phyloP scores from a whole-genome alignment of 2,113 vertebrate species.

The Ptilonorhynchus violaceus region DNA sequence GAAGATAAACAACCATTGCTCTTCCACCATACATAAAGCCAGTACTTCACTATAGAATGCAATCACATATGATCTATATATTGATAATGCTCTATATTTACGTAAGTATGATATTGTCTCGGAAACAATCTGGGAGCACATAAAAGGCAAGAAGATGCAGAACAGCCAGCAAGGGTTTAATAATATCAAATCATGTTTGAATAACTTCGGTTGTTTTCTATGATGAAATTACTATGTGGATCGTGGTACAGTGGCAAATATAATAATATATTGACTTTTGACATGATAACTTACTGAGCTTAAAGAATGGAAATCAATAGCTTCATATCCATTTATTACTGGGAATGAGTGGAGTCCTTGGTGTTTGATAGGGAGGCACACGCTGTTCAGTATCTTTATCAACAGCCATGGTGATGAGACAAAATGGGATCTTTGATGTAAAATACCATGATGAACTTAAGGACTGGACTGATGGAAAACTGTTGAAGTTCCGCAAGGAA shows the following conservation, averaged over 20 bases:
- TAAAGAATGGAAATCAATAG: not conserved
- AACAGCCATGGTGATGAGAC: not conserved
- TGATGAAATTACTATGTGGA: not conserved
- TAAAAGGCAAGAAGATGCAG: not conserved
- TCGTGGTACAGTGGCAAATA: not conserved
- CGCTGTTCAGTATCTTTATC: not conserved
- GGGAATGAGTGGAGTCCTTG: not conserved
- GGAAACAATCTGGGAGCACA: not conserved
- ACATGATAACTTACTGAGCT: not conserved
- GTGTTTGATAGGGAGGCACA: not conserved
- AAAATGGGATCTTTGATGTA: not conserved
- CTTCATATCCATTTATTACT: not conserved
- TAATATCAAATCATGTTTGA: not conserved
- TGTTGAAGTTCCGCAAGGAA: not conserved
- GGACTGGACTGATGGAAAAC: not conserved
- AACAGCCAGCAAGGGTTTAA: not conserved
- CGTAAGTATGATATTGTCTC: not conserved
- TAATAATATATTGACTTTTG: not conserved
- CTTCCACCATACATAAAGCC: not conserved
- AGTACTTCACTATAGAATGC: not conserved
- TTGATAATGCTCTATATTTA: not conserved
- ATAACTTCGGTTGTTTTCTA: not conserved
- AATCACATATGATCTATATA: not conserved
- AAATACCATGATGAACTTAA: not conserved
- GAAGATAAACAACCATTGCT: not conserved